Evolutionary conservation across 2,888 invertebrate genomes (phyloP), one percentile per base, ranked within the genome.

Genomic region (Drosophila infuscata): DNA sequence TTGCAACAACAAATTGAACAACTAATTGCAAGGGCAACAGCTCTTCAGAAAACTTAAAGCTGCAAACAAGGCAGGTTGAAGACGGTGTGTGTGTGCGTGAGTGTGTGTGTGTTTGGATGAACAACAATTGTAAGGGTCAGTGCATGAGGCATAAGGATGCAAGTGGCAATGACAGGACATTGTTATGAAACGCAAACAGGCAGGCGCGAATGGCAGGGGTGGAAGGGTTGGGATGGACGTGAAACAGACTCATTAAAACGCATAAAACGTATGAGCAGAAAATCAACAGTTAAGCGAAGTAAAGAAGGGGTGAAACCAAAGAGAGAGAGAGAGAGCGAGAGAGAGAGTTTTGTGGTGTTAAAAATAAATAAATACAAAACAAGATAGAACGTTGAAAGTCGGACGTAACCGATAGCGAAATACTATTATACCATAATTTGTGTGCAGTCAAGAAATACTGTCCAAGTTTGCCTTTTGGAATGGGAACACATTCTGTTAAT

Each of bases 1-100:
- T 8, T 25, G 20, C 46, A 15, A 43, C 43, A 38, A 38, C 17
- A 38, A 38, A 17, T 38, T 17, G 17, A 38, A 68, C 85, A 84
- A 83, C 90, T 90, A 85, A 90, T 85, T 85, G 90, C 89, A 90
- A 88, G 90, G 90, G 79, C 90, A 88, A 79, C 70, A 76, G 71
- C 76, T 48, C 86, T 89, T 86, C 74, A 82, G 83, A 79, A 79
- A 70, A 74, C 67, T 76, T 86, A 74, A 84, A 76, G 82, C 67
- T 59, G 63, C 52, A 48, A 48, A 43, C 20, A 66, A 53, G 46
- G 43, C 53, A 49, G 56, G 46, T 33, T 51, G 46, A 30, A 49
- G 43, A 48, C 36, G 38, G 15, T 29, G 35, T 32, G 29, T n/a
- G 30, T 29, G 29, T 54, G 66, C 48, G 59, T 62, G n/a, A n/a